Conservation (phyloP, 2,888 invertebrate genomes). For the Tetragonisca angustula region DNA sequence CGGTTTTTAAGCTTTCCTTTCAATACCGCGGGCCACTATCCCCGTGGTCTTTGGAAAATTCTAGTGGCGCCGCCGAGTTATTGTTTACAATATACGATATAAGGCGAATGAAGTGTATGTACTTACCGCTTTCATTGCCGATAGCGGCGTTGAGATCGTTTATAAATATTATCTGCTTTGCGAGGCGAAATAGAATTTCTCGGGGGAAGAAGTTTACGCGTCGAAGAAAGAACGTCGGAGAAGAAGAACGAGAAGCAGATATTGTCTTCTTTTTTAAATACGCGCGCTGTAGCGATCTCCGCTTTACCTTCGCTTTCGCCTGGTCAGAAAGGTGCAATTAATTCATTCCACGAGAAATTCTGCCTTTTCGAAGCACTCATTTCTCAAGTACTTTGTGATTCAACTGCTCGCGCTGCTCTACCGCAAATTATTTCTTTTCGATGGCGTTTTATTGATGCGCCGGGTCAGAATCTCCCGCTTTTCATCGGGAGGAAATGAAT, state of each 20-base stretch:
- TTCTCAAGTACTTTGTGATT: not conserved
- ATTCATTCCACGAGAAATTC: not conserved
- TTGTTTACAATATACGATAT: not conserved
- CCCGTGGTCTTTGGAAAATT: not conserved
- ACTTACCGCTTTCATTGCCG: not conserved
- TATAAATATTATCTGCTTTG: not conserved
- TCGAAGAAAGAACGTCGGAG: not conserved
- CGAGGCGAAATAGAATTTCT: too few species aligned
- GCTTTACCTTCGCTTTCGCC: not conserved
- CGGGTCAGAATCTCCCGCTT: conserved; percentile 33
- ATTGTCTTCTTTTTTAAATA: not conserved
- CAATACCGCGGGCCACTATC: conserved; percentile 32
- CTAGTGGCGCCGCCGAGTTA: not conserved
- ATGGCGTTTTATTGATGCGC: conserved; percentile 28
- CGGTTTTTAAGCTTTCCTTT: conserved; percentile 35
- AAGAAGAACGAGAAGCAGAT: not conserved
- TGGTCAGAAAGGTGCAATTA: not conserved
- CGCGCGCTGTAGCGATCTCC: too few species aligned
- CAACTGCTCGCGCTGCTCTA: not conserved
- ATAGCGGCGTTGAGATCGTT: not conserved
- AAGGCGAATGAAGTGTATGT: not conserved
- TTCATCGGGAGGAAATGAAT: conserved; percentile 27
- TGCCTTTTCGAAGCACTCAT: not conserved
- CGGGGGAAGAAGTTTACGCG: too few species aligned
- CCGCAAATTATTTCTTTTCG: conserved; percentile 5